Evolutionary conservation across 1,140 invertebrate species (phyloP).

Genomic region (Pygmarrhopalites habei): DNA sequence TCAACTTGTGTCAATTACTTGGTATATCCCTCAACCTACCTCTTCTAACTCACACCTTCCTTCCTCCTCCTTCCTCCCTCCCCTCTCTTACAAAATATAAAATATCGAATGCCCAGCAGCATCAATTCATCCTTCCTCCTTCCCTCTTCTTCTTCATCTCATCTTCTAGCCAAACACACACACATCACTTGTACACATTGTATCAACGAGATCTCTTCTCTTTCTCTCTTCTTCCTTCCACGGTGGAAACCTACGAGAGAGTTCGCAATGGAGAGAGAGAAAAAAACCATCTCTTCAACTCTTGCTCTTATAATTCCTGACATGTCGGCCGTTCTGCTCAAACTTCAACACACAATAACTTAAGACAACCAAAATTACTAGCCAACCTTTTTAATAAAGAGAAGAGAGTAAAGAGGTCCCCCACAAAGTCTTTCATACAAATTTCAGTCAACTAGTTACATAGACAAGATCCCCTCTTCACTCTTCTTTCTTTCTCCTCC

Average conservation of each 20-base stretch:
- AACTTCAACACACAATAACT: slow-evolving; percentile 8
- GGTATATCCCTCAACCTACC: slow-evolving; percentile 21
- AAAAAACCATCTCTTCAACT: neutral
- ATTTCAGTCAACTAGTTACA: too few species aligned
- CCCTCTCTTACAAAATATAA: neutral
- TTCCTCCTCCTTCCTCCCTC: neutral
- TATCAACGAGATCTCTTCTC: too few species aligned
- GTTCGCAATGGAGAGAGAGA: too few species aligned
- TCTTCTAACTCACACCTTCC: slow-evolving; percentile 11
- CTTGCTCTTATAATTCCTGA: slow-evolving; percentile 5
- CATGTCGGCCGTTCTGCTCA: neutral
- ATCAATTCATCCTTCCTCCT: neutral
- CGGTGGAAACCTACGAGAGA: neutral
- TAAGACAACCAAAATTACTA: neutral
- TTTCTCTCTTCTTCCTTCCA: neutral
- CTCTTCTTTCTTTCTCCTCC: too few species aligned
- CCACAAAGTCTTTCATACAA: too few species aligned
- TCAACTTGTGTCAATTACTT: slow-evolving; percentile 34
- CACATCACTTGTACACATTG: neutral
- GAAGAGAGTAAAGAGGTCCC: too few species aligned
- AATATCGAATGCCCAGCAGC: slow-evolving; percentile 12
- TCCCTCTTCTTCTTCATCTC: neutral
- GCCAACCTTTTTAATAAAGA: slow-evolving; percentile 4
- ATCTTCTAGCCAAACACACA: neutral
- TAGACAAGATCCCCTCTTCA: too few species aligned